Evolutionary conservation across 2,797 vertebrate genomes (phyloP).

Genomic region (Myotis pilosus): DNA sequence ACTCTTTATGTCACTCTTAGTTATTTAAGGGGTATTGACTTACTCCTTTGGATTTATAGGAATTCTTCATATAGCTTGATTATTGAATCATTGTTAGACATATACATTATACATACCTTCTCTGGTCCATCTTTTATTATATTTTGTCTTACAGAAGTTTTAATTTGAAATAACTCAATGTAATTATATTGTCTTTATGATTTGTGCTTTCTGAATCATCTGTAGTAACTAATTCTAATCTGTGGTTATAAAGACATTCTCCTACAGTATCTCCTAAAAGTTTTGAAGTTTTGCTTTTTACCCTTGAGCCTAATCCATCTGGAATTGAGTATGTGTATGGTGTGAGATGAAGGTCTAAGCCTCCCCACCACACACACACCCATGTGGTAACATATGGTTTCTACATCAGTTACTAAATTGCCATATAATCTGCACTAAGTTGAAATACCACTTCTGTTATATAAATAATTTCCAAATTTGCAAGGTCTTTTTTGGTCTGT

Average conservation of each 20-base stretch:
- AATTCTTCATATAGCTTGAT: neutral
- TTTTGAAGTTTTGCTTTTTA: neutral
- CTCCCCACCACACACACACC: neutral
- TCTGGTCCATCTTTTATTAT: neutral
- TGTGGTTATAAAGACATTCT: neutral
- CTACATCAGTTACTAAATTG: neutral
- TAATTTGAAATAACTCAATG: neutral
- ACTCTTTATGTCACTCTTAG: neutral
- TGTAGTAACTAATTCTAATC: neutral
- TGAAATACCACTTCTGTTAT: neutral
- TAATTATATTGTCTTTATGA: neutral
- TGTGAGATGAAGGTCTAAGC: neutral
- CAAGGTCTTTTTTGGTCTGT: neutral
- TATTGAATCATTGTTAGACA: neutral
- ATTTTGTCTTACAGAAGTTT: neutral
- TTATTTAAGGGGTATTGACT: neutral
- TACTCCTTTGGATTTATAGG: neutral
- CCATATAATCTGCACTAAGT: neutral
- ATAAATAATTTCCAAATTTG: neutral
- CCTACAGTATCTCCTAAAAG: neutral
- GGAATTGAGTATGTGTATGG: neutral
- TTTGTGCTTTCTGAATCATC: neutral
- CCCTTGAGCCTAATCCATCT: neutral
- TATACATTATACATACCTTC: neutral
- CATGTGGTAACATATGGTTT: neutral